phyloP scores from a whole-genome alignment of 2,113 vertebrate species.

The Nerophis ophidion region DNA sequence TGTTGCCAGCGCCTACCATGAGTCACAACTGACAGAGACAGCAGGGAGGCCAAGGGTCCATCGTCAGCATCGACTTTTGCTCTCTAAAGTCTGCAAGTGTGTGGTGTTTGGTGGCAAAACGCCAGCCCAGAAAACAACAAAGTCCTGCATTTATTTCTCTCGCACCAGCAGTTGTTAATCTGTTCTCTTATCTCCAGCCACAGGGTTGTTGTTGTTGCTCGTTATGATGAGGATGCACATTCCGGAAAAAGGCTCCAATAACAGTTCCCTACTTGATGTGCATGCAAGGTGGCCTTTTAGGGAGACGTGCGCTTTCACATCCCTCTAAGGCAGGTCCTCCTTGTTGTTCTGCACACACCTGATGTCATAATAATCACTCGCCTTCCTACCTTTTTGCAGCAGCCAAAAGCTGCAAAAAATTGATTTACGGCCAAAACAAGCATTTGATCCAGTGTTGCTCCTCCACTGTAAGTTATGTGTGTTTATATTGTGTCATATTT shows the following conservation, averaged over 20 bases:
- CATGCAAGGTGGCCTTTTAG: background rate
- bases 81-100: too few relatives aligned
- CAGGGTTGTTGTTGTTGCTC: slow-evolving; percentile 21
- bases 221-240: background rate
- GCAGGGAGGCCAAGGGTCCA: background rate
- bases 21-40: background rate
- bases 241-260: background rate
- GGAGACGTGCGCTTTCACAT: background rate
- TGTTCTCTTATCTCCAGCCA: slow-evolving; percentile 15
- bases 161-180: slow-evolving; percentile 7
- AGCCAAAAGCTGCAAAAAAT: background rate
- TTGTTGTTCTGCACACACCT: background rate
- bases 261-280: background rate
- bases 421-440: background rate
- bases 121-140: too few relatives aligned
- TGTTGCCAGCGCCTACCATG: background rate
- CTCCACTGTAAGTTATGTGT: slow-evolving; percentile 3
- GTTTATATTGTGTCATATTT: slow-evolving; percentile 16
- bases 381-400: background rate
- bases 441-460: background rate
- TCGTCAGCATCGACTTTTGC: background rate
- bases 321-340: background rate
- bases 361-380: background rate
- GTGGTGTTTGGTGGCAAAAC: too few relatives aligned
- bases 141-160: too few relatives aligned